Percentiles rank a stretch among this genome's conserved stretches.
Evolutionary conservation across 2,797 vertebrate genomes (phyloP).

Genomic region (Brachyrhaphis roseni): DNA sequence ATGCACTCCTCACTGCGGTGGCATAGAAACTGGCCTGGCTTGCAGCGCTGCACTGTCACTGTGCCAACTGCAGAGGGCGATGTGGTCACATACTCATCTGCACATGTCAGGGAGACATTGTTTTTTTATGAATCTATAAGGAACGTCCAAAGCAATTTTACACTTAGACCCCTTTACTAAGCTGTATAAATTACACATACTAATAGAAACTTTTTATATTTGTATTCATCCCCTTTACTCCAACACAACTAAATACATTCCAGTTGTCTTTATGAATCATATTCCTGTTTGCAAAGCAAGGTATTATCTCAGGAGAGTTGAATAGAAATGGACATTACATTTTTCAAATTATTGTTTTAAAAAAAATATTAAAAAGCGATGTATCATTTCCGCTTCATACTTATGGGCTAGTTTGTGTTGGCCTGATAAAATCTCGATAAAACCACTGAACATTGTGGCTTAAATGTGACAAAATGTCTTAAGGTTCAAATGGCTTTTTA

Average conservation of each 20-base stretch:
- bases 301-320: background rate
- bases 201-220: background rate
- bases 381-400: background rate
- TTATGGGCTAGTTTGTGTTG: background rate
- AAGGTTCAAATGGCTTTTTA: background rate
- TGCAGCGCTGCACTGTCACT: constrained; percentile 70
- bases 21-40: constrained; percentile 73
- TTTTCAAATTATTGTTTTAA: background rate
- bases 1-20: constrained; percentile 72
- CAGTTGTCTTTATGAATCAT: background rate
- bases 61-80: constrained; percentile 49
- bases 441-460: background rate
- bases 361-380: background rate
- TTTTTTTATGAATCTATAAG: background rate
- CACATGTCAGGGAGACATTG: background rate
- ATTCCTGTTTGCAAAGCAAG: background rate
- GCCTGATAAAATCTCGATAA: background rate
- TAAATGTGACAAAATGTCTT: background rate
- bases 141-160: background rate
- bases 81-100: constrained; percentile 77
- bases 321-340: background rate
- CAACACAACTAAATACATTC: background rate
- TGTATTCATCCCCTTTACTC: background rate
- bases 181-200: background rate
- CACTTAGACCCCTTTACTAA: background rate